Base-by-base conservation (phyloP, 2,888 invertebrate genomes). In the Latheticus oryzae region DNA sequence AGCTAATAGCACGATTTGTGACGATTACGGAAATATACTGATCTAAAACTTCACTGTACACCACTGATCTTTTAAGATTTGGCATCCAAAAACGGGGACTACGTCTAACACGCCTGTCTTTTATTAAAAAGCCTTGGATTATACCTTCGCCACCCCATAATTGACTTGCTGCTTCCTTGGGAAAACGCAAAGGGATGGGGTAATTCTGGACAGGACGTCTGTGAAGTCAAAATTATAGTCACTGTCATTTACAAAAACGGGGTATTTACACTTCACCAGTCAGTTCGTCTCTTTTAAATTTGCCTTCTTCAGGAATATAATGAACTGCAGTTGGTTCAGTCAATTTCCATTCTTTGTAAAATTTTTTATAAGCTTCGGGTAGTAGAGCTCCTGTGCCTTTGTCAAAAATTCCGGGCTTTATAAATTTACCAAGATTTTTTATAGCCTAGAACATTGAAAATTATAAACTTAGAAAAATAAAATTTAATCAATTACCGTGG, bases 71-170 rank as follows among this genome's bases (percentile, higher is more conserved):
- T 60, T 86, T 85, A 1, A 99, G 76, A 1, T 81, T 77, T 0
- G 99, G 99, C 9, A 92, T 87, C 95, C 95, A 98, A 75, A 91
- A 91, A 71, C 87, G 88, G 0, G 95, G 91, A 0, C 89, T 86
- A 70, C 94, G 84, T 54, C 88, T 82, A 43, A 80, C 80, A 1
- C 76, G 78, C 1, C 79, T 80, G 43, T 83, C 78, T 35, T 85
- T 83, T 71, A 89, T 89, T 72, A 86, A 84, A 72, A 90, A 93
- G 38, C 96, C 98, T 82, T 93, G 90, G 12, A 99, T 81, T 0
- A 98, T 84, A 19, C 89, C 94, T 81, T 99, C 99, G 4, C 98
- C 98, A 61, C 97, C 98, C 97, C 97, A 98, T 62, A 99, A 82
- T 19, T 97, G 97, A 32, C 86, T 72, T 74, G 97, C 81, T 51